Percentiles rank a stretch among this genome's conserved stretches.
phyloP scores from a whole-genome alignment of 2,888 invertebrate species.

The Meliscaeva auricollis region DNA sequence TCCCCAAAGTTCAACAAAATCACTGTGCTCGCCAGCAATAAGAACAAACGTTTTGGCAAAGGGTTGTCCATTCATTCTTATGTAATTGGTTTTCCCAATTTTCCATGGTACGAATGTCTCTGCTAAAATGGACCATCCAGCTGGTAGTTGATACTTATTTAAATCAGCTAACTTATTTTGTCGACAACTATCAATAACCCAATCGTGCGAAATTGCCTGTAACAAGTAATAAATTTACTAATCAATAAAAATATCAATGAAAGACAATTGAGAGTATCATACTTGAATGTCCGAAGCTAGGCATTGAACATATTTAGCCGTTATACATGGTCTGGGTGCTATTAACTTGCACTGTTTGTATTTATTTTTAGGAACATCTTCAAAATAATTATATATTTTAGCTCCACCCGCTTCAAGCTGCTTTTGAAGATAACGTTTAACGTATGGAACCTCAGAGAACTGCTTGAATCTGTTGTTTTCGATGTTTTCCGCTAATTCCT shows the following conservation, averaged over 20 bases:
- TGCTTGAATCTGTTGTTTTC: slow-evolving; percentile 82
- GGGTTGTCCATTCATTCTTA: slow-evolving; percentile 83
- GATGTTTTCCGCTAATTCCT: slow-evolving; percentile 39
- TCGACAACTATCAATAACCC: slow-evolving; percentile 88
- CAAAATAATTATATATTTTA: slow-evolving; percentile 86
- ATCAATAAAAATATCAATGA: too few relatives aligned
- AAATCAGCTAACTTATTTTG: slow-evolving; percentile 83
- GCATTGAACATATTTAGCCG: slow-evolving; percentile 90
- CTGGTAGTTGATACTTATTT: slow-evolving; percentile 86
- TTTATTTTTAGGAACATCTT: slow-evolving; percentile 86
- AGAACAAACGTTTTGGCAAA: slow-evolving; percentile 85
- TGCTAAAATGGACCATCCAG: slow-evolving; percentile 86
- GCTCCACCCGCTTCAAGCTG: slow-evolving; percentile 88
- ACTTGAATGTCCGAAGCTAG: slow-evolving; percentile 87
- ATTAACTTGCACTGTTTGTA: slow-evolving; percentile 86
- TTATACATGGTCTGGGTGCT: slow-evolving; percentile 89
- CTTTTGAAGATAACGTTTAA: slow-evolving; percentile 86
- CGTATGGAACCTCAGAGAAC: slow-evolving; percentile 85
- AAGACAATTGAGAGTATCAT: slow-evolving; percentile 19
- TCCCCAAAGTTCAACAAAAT: slow-evolving; percentile 87
- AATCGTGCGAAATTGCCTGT: slow-evolving; percentile 87
- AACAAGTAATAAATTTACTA: slow-evolving; percentile 12
- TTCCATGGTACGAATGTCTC: slow-evolving; percentile 84
- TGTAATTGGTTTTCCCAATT: slow-evolving; percentile 80
- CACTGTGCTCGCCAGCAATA: slow-evolving; percentile 85